A percentile compares a stretch with the other conserved stretches of the same genome.
phyloP scores from a whole-genome alignment of 2,888 invertebrate species.

The Protonemura montana region DNA sequence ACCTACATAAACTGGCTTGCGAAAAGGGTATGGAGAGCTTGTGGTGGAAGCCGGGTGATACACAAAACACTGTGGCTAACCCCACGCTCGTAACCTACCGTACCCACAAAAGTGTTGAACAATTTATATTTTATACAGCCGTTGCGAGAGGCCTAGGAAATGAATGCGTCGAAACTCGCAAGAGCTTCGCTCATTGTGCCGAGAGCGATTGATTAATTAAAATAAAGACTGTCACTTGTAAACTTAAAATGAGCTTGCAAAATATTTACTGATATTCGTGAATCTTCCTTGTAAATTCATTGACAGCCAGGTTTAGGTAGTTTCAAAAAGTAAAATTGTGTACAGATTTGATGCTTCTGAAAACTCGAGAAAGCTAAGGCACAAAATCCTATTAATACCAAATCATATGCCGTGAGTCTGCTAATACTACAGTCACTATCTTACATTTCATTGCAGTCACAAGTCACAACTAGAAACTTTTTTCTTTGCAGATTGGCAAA shows the following conservation, averaged over 20 bases:
- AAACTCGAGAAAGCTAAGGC: background rate
- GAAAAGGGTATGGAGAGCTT: background rate
- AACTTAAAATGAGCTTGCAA: constrained; percentile 12
- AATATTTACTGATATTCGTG: constrained; percentile 12
- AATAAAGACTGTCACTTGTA: constrained; percentile 12
- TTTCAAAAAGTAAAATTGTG: background rate
- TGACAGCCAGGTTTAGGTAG: background rate
- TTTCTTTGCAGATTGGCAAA: background rate
- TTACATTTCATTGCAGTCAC: background rate
- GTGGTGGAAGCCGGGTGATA: background rate
- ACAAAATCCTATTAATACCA: constrained; percentile 7
- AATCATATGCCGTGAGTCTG: background rate
- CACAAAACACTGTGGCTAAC: background rate
- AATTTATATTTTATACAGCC: constrained; percentile 7
- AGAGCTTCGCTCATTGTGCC: background rate
- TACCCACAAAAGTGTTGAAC: background rate
- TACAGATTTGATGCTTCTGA: constrained; percentile 12
- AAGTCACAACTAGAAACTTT: background rate
- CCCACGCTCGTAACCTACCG: background rate
- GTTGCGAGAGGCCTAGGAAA: background rate
- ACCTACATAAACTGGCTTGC: constrained; percentile 7
- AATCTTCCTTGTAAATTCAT: constrained; percentile 12
- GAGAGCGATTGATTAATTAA: constrained; percentile 12
- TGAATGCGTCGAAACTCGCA: background rate
- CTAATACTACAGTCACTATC: background rate